Evolutionary conservation across 1,140 invertebrate genomes (phyloP), one percentile per base, ranked within the genome.

Genomic region (Drosophila kurseongensis): DNA sequence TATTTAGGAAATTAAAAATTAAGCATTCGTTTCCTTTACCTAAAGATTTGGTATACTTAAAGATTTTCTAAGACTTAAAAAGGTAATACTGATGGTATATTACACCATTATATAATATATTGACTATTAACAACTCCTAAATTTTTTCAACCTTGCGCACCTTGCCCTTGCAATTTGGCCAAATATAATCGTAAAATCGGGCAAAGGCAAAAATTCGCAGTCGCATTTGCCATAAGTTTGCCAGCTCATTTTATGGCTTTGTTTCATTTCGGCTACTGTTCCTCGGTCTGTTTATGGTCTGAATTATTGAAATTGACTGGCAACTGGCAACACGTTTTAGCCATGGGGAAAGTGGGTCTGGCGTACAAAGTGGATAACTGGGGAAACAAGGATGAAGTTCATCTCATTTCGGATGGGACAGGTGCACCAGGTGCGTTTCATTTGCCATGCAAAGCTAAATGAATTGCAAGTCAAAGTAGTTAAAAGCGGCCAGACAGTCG

Each of bases 391-490:
- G 14, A 47, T n/a, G 35, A 29, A 36, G 18, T 57, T 58, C 50
- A 52, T 52, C 27, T 42, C 55, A 59, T 62, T 29, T 59, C 12
- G 29, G 5, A 9, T 16, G 41, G 67, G 51, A 50, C 51, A 71
- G 42, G 65, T 76, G 73, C 51, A 58, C 14, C 76, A 79, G 78
- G 77, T 81, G 78, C 60, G 72, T 80, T 84, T 61, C 76, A 83
- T 80, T 78, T 78, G 82, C 73, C 57, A 71, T 78, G 82, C 65
- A 73, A 66, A 67, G 60, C 82, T 75, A 85, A 85, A 85, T 85
- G 82, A 88, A 88, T 85, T 85, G 78, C 78, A 82, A 78, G 78
- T 82, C 83, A 85, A 85, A 88, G 83, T 82, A 85, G 82, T 85
- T 85, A 75, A 76, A 59, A 42, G 44, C 68, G 58, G 48, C 41